A percentile compares a stretch with the other conserved stretches of the same genome.
Evolutionary conservation across 2,888 invertebrate species (phyloP).

Genomic region (Notodonta ziczac): DNA sequence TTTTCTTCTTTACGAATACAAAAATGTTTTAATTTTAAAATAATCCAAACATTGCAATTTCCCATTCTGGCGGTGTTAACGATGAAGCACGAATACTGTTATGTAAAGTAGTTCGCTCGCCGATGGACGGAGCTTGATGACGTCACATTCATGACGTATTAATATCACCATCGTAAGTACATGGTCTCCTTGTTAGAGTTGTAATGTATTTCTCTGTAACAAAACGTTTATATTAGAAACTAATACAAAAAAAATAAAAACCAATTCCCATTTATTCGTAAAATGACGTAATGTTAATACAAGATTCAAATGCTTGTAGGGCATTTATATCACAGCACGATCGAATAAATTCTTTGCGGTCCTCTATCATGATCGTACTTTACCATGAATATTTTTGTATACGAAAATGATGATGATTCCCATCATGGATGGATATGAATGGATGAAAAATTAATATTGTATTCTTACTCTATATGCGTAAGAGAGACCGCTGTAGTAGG

Average conservation of each 20-base stretch:
- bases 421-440: background rate
- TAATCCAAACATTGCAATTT: conserved; percentile 64
- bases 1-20: conserved; percentile 20
- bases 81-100: conserved; percentile 82
- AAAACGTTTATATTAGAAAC: conserved; percentile 38
- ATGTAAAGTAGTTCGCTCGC: conserved; percentile 54
- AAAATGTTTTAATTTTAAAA: conserved; percentile 31
- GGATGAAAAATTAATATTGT: conserved; percentile 42
- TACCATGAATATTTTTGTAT: conserved; percentile 10
- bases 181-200: conserved; percentile 75
- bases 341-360: conserved; percentile 54
- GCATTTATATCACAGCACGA: conserved; percentile 59
- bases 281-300: conserved; percentile 24
- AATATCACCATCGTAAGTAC: conserved; percentile 70
- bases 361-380: conserved; percentile 36
- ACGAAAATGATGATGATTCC: conserved; percentile 5
- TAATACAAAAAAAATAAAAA: conserved; percentile 5
- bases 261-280: conserved; percentile 17
- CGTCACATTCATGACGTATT: conserved; percentile 38
- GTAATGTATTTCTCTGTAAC: conserved; percentile 80
- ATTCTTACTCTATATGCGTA: conserved; percentile 81
- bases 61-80: conserved; percentile 78
- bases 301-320: conserved; percentile 65
- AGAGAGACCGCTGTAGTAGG: conserved; percentile 84
- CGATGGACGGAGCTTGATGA: conserved; percentile 34